Percentiles rank a stretch among this genome's conserved stretches.
Conservation (phyloP, 1,140 invertebrate genomes). For the Metaphire vulgaris region DNA sequence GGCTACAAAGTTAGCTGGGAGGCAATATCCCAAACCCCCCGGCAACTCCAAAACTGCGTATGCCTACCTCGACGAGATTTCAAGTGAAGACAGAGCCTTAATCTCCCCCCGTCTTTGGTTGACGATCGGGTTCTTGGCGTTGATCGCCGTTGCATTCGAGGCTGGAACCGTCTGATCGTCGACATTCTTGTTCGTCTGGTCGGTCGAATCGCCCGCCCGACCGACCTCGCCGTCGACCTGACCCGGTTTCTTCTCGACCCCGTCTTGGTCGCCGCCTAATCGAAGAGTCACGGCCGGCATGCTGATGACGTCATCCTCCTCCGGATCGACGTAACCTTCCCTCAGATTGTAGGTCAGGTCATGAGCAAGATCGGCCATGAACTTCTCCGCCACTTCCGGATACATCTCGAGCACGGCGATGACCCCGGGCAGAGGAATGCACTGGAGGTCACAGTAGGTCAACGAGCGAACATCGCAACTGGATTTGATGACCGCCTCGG, state of each 20-base stretch:
- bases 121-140: too few relatives aligned
- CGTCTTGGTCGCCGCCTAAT: conserved; percentile 5
- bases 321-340: conserved; percentile 60
- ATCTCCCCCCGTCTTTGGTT: neutral
- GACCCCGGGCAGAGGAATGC: conserved; percentile 79
- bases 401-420: conserved; percentile 83
- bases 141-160: neutral
- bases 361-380: conserved; percentile 86
- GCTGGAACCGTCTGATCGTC: neutral
- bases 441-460: conserved; percentile 92
- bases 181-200: neutral
- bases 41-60: too few relatives aligned
- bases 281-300: conserved; percentile 7
- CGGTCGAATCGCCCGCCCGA: neutral
- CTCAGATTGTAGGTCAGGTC: conserved; percentile 90
- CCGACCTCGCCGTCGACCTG: neutral
- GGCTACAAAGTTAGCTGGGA: too few relatives aligned
- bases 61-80: neutral
- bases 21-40: too few relatives aligned
- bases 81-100: neutral
- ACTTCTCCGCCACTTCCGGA: conserved; percentile 83
- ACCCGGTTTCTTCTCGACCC: neutral
- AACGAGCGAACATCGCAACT: conserved; percentile 88
- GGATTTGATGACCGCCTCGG: conserved; percentile 78
- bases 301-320: conserved; percentile 27